Evolutionary conservation across 2,797 vertebrate species (phyloP), one percentile per base, ranked within the genome.

Genomic region (Phoeniculus purpureus): DNA sequence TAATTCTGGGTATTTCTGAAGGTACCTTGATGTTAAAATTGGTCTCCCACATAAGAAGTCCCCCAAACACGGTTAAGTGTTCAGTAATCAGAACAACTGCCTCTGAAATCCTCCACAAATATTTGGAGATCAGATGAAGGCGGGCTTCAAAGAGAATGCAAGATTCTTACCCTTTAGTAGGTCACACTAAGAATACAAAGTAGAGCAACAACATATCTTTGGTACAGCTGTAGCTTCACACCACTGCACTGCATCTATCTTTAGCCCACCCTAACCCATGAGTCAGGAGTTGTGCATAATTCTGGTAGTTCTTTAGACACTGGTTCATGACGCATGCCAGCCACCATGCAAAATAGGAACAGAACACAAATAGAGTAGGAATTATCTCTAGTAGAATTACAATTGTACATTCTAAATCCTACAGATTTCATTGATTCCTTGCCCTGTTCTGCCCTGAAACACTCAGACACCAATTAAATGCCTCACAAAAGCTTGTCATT

Each of bases 151-250:
- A 94, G 64, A 85, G 81, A 94, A 81, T 81, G 56, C 54, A 78
- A 85, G 86, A 64, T 88, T 93, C 29, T 88, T 76, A 51, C 23
- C 29, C 90, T 77, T 95, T 92, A 76, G 77, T 61, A 68, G 79
- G 76, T 73, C 64, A 68, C 62, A 48, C 60, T 91, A 77, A 89
- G 81, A 91, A 94, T 55, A 89, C 22, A 58, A 82, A 94, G 90
- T 60, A 88, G 65, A 92, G 55, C 67, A 92, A 84, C 74, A 82
- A 61, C 65, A 81, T 45, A 86, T 64, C 70, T 89, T 74, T 58
- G 48, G 76, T 91, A 70, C 81, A 89, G 91, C 86, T 95, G 85
- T 80, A 91, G 85, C 89, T 97, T 72, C 60, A 92, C 27, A 3
- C 71, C 80, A 88, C 59, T 88, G 91, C 80, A 40, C 68, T 65